Conservation (phyloP, 1,140 invertebrate species). For the Drosophila triauraria region DNA sequence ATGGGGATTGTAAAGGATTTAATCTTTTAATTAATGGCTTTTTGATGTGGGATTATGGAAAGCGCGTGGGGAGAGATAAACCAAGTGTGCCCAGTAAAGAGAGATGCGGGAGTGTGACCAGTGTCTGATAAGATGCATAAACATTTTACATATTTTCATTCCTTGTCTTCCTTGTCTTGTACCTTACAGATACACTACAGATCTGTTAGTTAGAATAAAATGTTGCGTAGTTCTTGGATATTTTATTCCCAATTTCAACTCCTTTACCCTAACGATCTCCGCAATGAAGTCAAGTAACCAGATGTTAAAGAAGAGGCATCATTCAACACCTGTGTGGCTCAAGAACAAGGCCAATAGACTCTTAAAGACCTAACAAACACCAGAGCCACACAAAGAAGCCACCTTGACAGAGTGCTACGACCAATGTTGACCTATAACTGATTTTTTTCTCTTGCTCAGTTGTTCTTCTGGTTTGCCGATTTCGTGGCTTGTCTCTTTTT, state of each 20-base stretch:
- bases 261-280: constrained; percentile 1
- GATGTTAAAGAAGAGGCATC: neutral
- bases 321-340: constrained; percentile 26
- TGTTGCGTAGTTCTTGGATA: neutral
- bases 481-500: constrained; percentile 34
- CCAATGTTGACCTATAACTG: constrained; percentile 77
- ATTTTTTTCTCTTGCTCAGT: constrained; percentile 36
- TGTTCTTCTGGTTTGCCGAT: constrained; percentile 39
- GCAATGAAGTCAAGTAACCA: neutral
- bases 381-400: constrained; percentile 19
- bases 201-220: too few relatives aligned
- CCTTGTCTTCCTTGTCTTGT: too few relatives aligned
- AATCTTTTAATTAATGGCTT: neutral
- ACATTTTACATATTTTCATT: neutral
- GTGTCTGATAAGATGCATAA: neutral
- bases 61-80: neutral
- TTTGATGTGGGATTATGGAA: neutral
- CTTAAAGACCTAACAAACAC: constrained; percentile 31
- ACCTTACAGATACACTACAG: too few relatives aligned
- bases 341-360: constrained; percentile 75
- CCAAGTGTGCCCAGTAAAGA: neutral
- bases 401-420: constrained; percentile 63
- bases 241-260: neutral
- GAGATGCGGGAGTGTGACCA: neutral
- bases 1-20: neutral